Conservation (phyloP, 2,797 vertebrate genomes). For the Ctenopoma kingsleyae region DNA sequence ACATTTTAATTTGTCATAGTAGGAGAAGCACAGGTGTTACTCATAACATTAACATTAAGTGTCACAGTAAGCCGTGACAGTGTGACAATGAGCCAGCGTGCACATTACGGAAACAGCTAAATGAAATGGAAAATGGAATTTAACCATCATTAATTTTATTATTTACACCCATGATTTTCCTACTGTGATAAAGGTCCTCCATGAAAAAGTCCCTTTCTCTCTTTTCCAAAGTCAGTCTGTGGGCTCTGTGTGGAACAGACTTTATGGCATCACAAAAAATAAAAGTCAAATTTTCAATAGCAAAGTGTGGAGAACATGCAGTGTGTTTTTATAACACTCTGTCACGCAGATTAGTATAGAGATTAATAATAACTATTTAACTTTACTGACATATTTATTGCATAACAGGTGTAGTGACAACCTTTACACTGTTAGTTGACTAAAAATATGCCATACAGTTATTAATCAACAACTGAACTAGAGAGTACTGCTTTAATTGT, state of each 20-base stretch:
- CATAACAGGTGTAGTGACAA: no score
- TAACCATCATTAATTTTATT: background rate
- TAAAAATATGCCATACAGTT: no score
- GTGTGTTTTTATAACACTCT: no score
- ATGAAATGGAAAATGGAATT: slow-evolving; percentile 2
- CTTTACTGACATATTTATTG: background rate
- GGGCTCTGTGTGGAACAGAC: background rate
- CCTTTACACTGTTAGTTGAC: no score
- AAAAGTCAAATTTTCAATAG: background rate
- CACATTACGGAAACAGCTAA: background rate
- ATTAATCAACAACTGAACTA: no score
- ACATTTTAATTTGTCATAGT: background rate
- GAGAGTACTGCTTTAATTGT: no score
- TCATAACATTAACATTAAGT: background rate
- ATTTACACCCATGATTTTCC: background rate
- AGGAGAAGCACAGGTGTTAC: background rate
- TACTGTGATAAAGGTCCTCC: background rate
- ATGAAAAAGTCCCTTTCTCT: background rate
- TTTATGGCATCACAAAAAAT: background rate
- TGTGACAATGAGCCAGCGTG: background rate
- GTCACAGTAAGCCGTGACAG: background rate
- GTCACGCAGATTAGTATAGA: no score
- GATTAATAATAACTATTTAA: no score
- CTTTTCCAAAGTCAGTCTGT: background rate
- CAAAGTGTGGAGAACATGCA: background rate